Evolutionary conservation across 1,140 invertebrate species (phyloP).

Genomic region (Drosophila trapezifrons): DNA sequence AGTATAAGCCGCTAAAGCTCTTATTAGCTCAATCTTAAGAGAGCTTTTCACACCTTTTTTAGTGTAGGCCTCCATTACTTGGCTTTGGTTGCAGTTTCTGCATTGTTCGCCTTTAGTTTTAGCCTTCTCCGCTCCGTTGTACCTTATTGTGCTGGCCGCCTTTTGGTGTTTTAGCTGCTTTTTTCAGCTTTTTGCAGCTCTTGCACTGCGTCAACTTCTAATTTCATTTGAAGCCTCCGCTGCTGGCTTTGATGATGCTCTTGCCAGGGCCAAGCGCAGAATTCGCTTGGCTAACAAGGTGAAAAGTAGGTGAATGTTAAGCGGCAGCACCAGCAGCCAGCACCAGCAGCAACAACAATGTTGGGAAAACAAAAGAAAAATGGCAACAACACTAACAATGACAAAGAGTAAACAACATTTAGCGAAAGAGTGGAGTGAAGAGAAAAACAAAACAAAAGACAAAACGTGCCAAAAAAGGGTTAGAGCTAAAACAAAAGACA

Average conservation of each 20-base stretch:
- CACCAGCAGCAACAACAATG: conserved; percentile 50
- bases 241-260: conserved; percentile 68
- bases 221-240: conserved; percentile 74
- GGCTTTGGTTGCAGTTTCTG: conserved; percentile 46
- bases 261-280: conserved; percentile 72
- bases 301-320: conserved; percentile 83
- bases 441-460: conserved; percentile 39
- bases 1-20: not conserved
- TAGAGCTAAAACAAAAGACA: conserved; percentile 68
- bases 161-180: conserved; percentile 33
- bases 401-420: conserved; percentile 81
- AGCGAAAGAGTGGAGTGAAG: conserved; percentile 47
- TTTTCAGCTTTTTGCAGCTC: conserved; percentile 12
- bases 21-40: not conserved
- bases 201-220: conserved; percentile 78
- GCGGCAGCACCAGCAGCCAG: conserved; percentile 30
- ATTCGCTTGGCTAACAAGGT: conserved; percentile 66
- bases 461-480: conserved; percentile 56
- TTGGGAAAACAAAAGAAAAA: conserved; percentile 75
- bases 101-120: conserved; percentile 59
- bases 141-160: conserved; percentile 49
- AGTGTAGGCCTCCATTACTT: conserved; percentile 25
- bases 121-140: conserved; percentile 39
- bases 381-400: conserved; percentile 70
- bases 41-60: not conserved